phyloP scores from a whole-genome alignment of 2,113 vertebrate genomes.

The Pachycephala philippinensis region DNA sequence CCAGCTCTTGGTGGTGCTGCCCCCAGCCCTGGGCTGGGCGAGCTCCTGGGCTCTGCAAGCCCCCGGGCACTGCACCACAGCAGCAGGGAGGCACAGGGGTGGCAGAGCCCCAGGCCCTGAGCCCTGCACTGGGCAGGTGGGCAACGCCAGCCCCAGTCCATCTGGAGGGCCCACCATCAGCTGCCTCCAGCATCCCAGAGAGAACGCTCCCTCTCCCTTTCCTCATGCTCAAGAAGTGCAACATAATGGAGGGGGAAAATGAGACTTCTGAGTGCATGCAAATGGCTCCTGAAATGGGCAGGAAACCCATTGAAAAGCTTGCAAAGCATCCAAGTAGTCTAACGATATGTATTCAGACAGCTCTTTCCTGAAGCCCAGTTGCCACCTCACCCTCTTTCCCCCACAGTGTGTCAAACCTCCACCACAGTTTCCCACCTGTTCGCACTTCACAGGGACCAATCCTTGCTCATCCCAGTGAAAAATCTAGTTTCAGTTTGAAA shows the following conservation, averaged over 20 bases:
- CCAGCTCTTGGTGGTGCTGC: not conserved
- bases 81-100: not conserved
- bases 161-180: accelerated
- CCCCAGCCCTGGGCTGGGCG: not conserved
- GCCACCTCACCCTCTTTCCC: not conserved
- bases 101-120: not conserved
- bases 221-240: not conserved
- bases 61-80: not conserved
- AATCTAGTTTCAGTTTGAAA: constrained; percentile 31
- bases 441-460: not conserved
- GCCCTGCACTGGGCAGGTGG: no score
- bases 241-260: not conserved
- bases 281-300: not conserved
- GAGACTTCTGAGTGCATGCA: not conserved
- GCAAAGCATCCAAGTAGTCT: not conserved
- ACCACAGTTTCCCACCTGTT: not conserved
- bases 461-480: constrained; percentile 8
- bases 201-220: accelerated
- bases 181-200: not conserved
- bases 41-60: not conserved
- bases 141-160: not conserved
- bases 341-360: not conserved
- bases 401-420: not conserved
- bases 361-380: not conserved
- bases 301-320: not conserved